Evolutionary conservation across 1,140 invertebrate species (phyloP).

Genomic region (Planococcus citri): DNA sequence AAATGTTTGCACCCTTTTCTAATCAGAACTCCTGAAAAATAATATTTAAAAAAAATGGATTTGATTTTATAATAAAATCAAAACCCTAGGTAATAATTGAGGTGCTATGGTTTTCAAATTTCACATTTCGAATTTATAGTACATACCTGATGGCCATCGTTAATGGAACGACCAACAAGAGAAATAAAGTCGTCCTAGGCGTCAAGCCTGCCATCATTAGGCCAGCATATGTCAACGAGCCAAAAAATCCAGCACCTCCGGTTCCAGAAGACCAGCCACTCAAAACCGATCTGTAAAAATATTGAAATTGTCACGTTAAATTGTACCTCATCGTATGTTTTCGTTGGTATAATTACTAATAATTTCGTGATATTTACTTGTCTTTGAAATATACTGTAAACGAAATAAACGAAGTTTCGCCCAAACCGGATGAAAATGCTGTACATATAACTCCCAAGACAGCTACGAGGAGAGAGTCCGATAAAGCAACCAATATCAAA

Average conservation of each 20-base stretch:
- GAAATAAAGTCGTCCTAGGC: constrained; percentile 48
- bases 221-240: constrained; percentile 59
- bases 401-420: constrained; percentile 63
- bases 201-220: constrained; percentile 45
- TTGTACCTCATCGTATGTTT: too few species aligned
- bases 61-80: too few species aligned
- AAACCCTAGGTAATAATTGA: too few species aligned
- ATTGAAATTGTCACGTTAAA: too few species aligned
- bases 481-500: constrained; percentile 53
- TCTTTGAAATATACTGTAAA: constrained; percentile 54
- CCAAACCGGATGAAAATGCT: constrained; percentile 63
- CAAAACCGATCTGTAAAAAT: constrained; percentile 49
- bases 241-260: constrained; percentile 67
- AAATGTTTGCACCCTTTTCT: too few species aligned
- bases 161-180: constrained; percentile 59
- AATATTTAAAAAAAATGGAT: too few species aligned
- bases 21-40: too few species aligned
- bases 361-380: constrained; percentile 39
- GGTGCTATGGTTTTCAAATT: too few species aligned
- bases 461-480: constrained; percentile 44
- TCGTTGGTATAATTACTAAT: too few species aligned
- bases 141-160: constrained; percentile 47
- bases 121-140: too few species aligned
- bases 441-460: constrained; percentile 59
- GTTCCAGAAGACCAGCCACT: constrained; percentile 79